A percentile compares a stretch with the other conserved stretches of the same genome.
phyloP scores from a whole-genome alignment of 2,888 invertebrate genomes.

The Nymphalis c-album region DNA sequence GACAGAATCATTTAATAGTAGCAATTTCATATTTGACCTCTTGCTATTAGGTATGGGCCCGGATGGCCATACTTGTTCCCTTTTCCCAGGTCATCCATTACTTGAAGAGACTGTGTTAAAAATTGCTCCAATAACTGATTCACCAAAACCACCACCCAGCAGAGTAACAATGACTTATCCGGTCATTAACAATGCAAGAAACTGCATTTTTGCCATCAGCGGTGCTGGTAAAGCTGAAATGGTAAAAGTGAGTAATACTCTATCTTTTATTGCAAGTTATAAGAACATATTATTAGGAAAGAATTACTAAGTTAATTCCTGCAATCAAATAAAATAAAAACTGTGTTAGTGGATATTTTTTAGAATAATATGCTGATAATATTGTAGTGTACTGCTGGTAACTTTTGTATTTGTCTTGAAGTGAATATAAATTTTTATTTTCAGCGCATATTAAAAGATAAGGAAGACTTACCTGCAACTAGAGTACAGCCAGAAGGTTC shows the following conservation, averaged over 20 bases:
- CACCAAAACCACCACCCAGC: constrained; percentile 96
- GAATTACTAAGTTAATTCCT: too few relatives aligned
- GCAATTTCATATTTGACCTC: constrained; percentile 87
- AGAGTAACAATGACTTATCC: constrained; percentile 96
- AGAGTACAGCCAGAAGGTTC: constrained; percentile 87
- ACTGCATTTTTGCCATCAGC: constrained; percentile 91
- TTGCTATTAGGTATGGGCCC: constrained; percentile 97
- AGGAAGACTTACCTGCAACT: constrained; percentile 89
- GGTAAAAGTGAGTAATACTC: constrained; percentile 84
- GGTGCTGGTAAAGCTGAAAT: constrained; percentile 95
- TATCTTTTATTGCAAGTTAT: neutral
- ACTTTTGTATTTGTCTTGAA: neutral
- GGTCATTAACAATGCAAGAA: constrained; percentile 91
- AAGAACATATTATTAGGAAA: too few relatives aligned
- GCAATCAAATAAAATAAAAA: too few relatives aligned
- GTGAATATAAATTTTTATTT: neutral
- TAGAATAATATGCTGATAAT: too few relatives aligned
- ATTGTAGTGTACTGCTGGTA: too few relatives aligned
- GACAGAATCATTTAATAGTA: constrained; percentile 79
- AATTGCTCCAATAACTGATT: constrained; percentile 93
- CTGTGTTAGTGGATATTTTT: too few relatives aligned
- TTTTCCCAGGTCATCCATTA: constrained; percentile 92
- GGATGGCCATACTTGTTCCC: constrained; percentile 98
- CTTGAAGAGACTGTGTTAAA: constrained; percentile 84
- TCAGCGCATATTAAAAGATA: constrained; percentile 88